These are phyloP conservation scores for Dermatophagoides farinae DNA, from an alignment of 1,140 invertebrate species.

Conservation along the genomic window DNA sequence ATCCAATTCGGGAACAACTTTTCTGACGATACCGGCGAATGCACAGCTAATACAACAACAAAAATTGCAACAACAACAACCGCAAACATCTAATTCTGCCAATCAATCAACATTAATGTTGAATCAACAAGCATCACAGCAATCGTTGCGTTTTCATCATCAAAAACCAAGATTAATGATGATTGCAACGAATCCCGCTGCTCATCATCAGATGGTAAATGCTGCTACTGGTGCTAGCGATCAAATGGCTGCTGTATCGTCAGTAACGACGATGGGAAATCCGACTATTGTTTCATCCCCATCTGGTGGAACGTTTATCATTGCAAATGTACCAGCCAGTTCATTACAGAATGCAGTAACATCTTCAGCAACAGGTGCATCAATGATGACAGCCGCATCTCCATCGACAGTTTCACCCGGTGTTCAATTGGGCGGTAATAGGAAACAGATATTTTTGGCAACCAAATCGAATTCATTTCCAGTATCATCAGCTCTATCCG, in stretches of 20 bases:
- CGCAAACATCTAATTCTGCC: not conserved
- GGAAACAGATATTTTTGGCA: slow-evolving; percentile 4
- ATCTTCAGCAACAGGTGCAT: not conserved
- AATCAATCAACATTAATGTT: not conserved
- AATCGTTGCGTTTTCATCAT: not conserved
- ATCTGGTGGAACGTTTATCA: not conserved
- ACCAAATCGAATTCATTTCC: slow-evolving; percentile 6
- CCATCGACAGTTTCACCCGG: not conserved
- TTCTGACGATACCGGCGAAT: not conserved
- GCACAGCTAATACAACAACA: not conserved
- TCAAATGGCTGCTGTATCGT: not conserved
- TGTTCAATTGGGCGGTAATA: not conserved
- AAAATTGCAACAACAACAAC: not conserved
- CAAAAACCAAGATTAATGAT: not conserved
- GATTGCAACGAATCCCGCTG: not conserved
- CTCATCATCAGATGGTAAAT: not conserved
- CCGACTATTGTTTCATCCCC: not conserved
- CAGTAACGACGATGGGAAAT: not conserved
- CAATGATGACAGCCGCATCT: not conserved
- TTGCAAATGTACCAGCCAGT: not conserved
- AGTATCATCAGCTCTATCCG: not conserved
- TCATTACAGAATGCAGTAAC: not conserved
- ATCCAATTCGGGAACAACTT: not conserved
- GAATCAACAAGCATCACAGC: not conserved
- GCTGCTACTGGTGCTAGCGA: not conserved